Conservation (phyloP, 37 sponge, comb jelly and placozoan species). For the Axinella damicornis region DNA sequence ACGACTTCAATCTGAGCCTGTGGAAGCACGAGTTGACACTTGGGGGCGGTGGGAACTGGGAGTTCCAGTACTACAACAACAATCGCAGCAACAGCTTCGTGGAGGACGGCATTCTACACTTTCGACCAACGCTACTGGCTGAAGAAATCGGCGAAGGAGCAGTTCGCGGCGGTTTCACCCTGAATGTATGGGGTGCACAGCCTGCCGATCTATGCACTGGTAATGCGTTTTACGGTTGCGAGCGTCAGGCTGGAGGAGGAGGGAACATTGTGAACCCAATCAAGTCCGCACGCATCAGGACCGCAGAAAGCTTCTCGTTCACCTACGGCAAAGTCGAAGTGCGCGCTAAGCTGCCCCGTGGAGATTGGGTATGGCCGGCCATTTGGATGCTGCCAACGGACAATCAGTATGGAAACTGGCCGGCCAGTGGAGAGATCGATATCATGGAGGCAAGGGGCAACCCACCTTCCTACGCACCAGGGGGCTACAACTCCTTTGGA, state of each 20-base stretch:
- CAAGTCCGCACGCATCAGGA: constrained; percentile 64
- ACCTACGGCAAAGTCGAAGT: constrained; percentile 77
- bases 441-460: constrained; percentile 86
- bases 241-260: constrained; percentile 43
- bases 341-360: constrained; percentile 69
- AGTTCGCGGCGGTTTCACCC: constrained; percentile 27
- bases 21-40: constrained; percentile 80
- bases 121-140: constrained; percentile 58
- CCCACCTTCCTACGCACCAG: constrained; percentile 58
- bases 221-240: constrained; percentile 61
- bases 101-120: constrained; percentile 64
- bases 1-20: constrained; percentile 55
- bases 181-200: constrained; percentile 76
- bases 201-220: constrained; percentile 74
- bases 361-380: constrained; percentile 88
- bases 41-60: constrained; percentile 70
- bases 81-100: constrained; percentile 78
- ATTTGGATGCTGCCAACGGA: constrained; percentile 77
- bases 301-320: constrained; percentile 73
- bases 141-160: constrained; percentile 58
- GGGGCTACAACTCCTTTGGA: constrained; percentile 66
- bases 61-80: constrained; percentile 71
- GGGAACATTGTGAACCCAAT: constrained; percentile 80
- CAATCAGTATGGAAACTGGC: constrained; percentile 83
- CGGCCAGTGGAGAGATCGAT: constrained; percentile 84